phyloP scores from a whole-genome alignment of 2,888 invertebrate genomes.

The Pristionchus maxplancki region DNA sequence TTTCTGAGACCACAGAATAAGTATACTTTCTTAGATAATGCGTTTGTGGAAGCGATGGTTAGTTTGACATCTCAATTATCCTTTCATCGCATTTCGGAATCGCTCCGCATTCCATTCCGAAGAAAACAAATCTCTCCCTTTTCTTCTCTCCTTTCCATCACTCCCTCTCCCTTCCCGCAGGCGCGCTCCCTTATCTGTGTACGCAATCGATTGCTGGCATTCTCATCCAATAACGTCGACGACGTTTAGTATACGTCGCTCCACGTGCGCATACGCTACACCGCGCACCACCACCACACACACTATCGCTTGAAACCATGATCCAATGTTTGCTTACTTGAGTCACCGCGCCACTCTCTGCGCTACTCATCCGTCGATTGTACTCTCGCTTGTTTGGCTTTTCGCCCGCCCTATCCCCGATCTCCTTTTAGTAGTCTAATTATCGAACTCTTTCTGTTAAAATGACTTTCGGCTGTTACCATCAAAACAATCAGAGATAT shows the following conservation, averaged over 20 bases:
- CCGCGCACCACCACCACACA: neutral
- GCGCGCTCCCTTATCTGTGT: conserved; percentile 5
- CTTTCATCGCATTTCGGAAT: neutral
- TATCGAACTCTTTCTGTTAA: no score
- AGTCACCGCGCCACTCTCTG: neutral
- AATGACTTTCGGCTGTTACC: no score
- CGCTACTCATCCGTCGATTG: conserved; percentile 21
- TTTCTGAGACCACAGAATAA: no score
- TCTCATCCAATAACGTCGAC: neutral
- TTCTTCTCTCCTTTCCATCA: neutral
- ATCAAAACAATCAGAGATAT: neutral
- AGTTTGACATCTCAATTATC: no score
- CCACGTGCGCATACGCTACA: neutral
- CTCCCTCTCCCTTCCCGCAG: neutral
- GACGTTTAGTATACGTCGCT: conserved; percentile 25
- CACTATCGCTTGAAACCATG: conserved; percentile 38
- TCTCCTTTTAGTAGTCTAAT: conserved; percentile 8
- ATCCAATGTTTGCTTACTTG: conserved; percentile 38
- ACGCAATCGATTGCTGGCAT: conserved; percentile 1
- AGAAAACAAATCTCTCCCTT: neutral
- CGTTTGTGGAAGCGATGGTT: no score
- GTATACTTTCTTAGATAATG: no score
- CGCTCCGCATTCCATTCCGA: neutral
- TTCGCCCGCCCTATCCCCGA: neutral
- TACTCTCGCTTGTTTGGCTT: conserved; percentile 24